Percentiles rank a stretch among this genome's conserved stretches.
Evolutionary conservation across 2,888 invertebrate species (phyloP).

Genomic region (Linyphia triangularis): DNA sequence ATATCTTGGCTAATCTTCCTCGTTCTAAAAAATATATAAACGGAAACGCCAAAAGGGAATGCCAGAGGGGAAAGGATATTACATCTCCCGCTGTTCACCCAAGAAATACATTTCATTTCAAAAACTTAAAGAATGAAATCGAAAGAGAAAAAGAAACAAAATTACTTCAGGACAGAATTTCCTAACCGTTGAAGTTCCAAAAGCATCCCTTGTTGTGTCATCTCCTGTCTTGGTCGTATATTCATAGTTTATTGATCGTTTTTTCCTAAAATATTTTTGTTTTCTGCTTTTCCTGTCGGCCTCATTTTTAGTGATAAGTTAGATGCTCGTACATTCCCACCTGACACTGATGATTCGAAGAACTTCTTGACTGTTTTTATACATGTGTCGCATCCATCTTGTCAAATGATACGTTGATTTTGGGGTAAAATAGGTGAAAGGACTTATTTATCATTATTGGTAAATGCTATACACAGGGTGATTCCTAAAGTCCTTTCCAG

Average conservation of each 20-base stretch:
- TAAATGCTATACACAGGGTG: too few relatives aligned
- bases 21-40: neutral
- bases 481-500: too few relatives aligned
- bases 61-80: conserved; percentile 52
- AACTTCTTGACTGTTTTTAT: neutral
- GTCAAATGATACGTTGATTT: too few relatives aligned
- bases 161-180: conserved; percentile 53
- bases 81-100: conserved; percentile 43
- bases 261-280: neutral
- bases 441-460: too few relatives aligned
- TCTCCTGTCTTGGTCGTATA: conserved; percentile 28
- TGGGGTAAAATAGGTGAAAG: too few relatives aligned
- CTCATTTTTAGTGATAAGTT: conserved; percentile 9
- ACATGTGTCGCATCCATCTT: neutral
- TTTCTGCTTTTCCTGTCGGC: conserved; percentile 19
- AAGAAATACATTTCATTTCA: conserved; percentile 67
- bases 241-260: conserved; percentile 66
- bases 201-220: conserved; percentile 31
- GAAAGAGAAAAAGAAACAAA: conserved; percentile 21
- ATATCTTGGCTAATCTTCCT: conserved; percentile 33
- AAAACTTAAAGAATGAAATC: conserved; percentile 52
- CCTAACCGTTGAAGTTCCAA: conserved; percentile 32
- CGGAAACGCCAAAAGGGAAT: conserved; percentile 32
- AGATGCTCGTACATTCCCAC: neutral
- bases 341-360: neutral